phyloP scores from a whole-genome alignment of 2,797 vertebrate species.

The Syngnathus acus region DNA sequence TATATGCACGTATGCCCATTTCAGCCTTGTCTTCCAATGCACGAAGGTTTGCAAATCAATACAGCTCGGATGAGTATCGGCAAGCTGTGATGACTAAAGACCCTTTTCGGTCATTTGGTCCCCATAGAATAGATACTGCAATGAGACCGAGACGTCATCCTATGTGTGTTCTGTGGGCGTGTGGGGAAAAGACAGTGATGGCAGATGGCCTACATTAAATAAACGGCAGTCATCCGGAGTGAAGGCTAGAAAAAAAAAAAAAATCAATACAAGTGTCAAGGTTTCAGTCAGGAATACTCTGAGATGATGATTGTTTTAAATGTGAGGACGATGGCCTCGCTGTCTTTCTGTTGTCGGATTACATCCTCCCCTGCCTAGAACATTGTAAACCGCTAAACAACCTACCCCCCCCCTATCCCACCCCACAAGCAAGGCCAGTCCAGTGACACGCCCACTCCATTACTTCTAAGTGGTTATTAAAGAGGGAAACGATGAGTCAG shows the following conservation, averaged over 20 bases:
- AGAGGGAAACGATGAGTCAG: conserved; percentile 23
- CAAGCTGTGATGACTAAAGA: conserved; percentile 47
- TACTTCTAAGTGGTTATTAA: conserved; percentile 4
- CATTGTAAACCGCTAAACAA: conserved; percentile 15
- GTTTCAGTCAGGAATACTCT: conserved; percentile 28
- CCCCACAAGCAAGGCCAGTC: conserved; percentile 5
- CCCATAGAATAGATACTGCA: conserved; percentile 13
- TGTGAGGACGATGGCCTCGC: conserved; percentile 11
- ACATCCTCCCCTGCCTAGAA: conserved; percentile 31
- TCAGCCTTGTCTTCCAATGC: conserved; percentile 16
- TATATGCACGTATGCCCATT: conserved; percentile 4
- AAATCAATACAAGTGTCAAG: conserved; percentile 39
- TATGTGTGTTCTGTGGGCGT: conserved; percentile 6
- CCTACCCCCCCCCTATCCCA: background rate
- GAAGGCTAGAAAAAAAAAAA: conserved; percentile 16
- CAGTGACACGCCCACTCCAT: conserved; percentile 1
- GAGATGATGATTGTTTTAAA: conserved; percentile 29
- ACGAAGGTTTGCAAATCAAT: conserved; percentile 42
- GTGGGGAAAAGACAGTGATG: conserved; percentile 23
- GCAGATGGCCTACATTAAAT: conserved; percentile 19
- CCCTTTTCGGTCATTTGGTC: conserved; percentile 24
- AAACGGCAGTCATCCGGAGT: conserved; percentile 19
- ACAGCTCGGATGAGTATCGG: conserved; percentile 44
- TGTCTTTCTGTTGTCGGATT: conserved; percentile 32
- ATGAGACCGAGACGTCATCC: conserved; percentile 4